A percentile compares a stretch with the other conserved stretches of the same genome.
phyloP scores from a whole-genome alignment of 2,113 vertebrate genomes.

The Apeltes quadracus region DNA sequence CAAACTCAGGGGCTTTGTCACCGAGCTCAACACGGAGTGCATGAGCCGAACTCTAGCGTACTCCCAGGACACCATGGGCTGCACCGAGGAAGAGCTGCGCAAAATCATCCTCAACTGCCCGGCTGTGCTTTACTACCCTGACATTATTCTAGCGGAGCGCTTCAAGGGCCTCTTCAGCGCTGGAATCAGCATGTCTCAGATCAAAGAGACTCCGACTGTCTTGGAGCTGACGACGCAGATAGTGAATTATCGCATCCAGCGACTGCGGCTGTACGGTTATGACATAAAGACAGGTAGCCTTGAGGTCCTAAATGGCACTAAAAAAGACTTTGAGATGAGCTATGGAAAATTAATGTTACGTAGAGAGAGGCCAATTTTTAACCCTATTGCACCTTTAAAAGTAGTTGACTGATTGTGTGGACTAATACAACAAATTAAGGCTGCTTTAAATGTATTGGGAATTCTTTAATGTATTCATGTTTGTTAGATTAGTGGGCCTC shows the following conservation, averaged over 20 bases:
- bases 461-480: neutral
- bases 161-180: constrained; percentile 80
- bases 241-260: constrained; percentile 86
- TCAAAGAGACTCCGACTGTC: constrained; percentile 84
- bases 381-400: constrained; percentile 89
- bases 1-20: constrained; percentile 90
- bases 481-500: constrained; percentile 7
- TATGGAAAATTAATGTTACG: constrained; percentile 85
- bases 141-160: constrained; percentile 84
- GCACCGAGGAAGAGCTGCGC: constrained; percentile 82
- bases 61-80: constrained; percentile 82
- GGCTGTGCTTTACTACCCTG: constrained; percentile 87
- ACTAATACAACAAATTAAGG: neutral
- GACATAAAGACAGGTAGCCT: constrained; percentile 82
- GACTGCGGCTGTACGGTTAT: constrained; percentile 82
- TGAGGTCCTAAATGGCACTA: constrained; percentile 86
- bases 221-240: constrained; percentile 91
- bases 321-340: constrained; percentile 91
- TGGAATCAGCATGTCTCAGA: constrained; percentile 86
- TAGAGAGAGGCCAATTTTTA: constrained; percentile 88
- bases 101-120: constrained; percentile 86
- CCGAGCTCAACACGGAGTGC: constrained; percentile 82
- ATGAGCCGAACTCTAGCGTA: constrained; percentile 84
- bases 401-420: constrained; percentile 72
- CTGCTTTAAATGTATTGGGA: neutral